These are phyloP conservation scores for Taenioides sp. DNA, from an alignment of 2,797 vertebrate genomes.

Conservation along the genomic window DNA sequence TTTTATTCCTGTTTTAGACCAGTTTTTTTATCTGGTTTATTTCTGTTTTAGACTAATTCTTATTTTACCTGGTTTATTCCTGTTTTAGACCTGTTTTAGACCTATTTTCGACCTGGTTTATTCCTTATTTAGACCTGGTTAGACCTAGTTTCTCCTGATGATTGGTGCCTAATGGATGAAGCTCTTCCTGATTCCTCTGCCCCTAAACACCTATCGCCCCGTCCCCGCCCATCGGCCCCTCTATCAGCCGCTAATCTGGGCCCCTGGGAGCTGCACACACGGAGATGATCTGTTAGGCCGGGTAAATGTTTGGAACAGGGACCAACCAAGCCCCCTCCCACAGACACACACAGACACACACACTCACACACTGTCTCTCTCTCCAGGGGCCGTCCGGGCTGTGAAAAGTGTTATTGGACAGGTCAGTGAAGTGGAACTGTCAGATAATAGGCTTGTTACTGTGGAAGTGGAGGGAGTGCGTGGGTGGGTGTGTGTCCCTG, in stretches of 20 bases:
- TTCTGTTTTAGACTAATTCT: background rate
- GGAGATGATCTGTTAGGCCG: slow-evolving; percentile 98
- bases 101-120: background rate
- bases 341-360: slow-evolving; percentile 46
- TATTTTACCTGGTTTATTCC: background rate
- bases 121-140: background rate
- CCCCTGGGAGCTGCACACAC: slow-evolving; percentile 94
- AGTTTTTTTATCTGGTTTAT: too few species aligned
- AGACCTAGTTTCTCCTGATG: slow-evolving; percentile 21
- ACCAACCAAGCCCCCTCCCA: slow-evolving; percentile 80
- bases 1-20: too few species aligned
- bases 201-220: slow-evolving; percentile 92
- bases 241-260: slow-evolving; percentile 98
- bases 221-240: slow-evolving; percentile 95
- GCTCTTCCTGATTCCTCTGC: slow-evolving; percentile 89
- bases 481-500: slow-evolving; percentile 80
- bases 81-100: background rate
- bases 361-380: slow-evolving; percentile 22
- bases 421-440: slow-evolving; percentile 96
- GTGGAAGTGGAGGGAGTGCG: slow-evolving; percentile 85
- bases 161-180: slow-evolving; percentile 96
- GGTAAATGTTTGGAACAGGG: slow-evolving; percentile 98
- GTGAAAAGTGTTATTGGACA: slow-evolving; percentile 99
- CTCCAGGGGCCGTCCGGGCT: slow-evolving; percentile 66
- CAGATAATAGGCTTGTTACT: slow-evolving; percentile 97